Percentiles rank a stretch among this genome's conserved stretches.
phyloP scores from a whole-genome alignment of 2,113 vertebrate species.

The Peromyscus polionotus region DNA sequence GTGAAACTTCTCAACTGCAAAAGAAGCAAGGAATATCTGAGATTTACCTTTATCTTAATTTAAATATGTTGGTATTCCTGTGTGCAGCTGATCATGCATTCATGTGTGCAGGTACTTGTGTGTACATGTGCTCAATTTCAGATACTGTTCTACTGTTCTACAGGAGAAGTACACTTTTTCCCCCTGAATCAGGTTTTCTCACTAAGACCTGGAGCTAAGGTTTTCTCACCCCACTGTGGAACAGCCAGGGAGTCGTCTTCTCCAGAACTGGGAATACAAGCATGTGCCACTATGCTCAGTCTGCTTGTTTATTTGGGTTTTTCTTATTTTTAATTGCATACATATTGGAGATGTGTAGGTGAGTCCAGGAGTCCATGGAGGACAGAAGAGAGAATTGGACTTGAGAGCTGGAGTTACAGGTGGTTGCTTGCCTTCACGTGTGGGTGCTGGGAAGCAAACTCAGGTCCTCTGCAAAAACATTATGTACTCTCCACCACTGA shows the following conservation, averaged over 20 bases:
- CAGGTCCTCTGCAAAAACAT: not conserved
- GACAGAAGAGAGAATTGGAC: not conserved
- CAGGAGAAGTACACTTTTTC: too few species aligned
- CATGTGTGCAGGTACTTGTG: too few species aligned
- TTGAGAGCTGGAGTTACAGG: not conserved
- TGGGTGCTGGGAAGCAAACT: too few species aligned
- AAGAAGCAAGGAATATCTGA: conserved; percentile 29
- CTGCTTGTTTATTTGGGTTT: not conserved
- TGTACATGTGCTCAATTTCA: too few species aligned
- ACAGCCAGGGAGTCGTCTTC: not conserved
- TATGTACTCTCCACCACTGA: not conserved
- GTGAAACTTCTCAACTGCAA: not conserved
- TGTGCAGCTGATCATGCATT: not conserved
- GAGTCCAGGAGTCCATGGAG: not conserved
- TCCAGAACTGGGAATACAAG: not conserved
- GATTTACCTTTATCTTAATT: conserved; percentile 30
- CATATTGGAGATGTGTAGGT: not conserved
- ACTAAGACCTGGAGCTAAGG: not conserved
- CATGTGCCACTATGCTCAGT: too few species aligned
- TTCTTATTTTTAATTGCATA: not conserved
- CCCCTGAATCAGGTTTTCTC: too few species aligned
- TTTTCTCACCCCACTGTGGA: not conserved
- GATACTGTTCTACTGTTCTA: not conserved
- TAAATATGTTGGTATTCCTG: not conserved
- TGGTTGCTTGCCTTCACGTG: not conserved